Evolutionary conservation across 2,797 vertebrate genomes (phyloP).

Genomic region (Okamejei kenojei): DNA sequence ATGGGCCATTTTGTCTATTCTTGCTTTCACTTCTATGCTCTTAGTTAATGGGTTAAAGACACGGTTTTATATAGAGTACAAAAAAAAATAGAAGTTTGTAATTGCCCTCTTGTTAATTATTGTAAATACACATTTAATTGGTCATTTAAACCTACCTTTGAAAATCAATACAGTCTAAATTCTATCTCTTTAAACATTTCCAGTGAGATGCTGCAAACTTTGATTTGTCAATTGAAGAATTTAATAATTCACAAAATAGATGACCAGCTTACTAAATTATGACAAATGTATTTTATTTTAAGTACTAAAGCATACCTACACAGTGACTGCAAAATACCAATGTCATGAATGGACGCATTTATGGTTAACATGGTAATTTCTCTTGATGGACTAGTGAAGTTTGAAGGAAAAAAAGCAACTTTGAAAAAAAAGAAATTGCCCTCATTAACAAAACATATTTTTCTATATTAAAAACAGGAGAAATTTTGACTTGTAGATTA

Average conservation of each 20-base stretch:
- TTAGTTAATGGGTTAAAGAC: too few relatives aligned
- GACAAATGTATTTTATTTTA: conserved; percentile 47
- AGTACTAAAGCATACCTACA: conserved; percentile 45
- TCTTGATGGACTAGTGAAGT: background rate
- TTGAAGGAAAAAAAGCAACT: too few relatives aligned
- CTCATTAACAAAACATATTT: background rate
- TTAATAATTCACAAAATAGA: conserved; percentile 57
- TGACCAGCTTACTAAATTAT: conserved; percentile 49
- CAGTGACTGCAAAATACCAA: conserved; percentile 42
- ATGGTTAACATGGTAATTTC: background rate
- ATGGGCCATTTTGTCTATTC: too few relatives aligned
- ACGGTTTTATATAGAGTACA: background rate
- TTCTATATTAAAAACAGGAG: background rate
- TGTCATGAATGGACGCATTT: conserved; percentile 34
- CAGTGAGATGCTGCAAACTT: conserved; percentile 46
- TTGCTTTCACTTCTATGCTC: too few relatives aligned
- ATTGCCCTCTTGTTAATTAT: background rate
- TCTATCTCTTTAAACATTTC: conserved; percentile 52
- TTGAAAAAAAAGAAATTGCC: background rate
- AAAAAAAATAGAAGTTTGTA: background rate
- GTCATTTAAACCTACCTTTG: conserved; percentile 47
- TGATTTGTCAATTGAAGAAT: conserved; percentile 46
- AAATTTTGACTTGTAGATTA: background rate
- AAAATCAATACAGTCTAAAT: conserved; percentile 51
- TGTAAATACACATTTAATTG: background rate